Conservation (phyloP, 2,797 vertebrate genomes). For the Bufotes viridis region DNA sequence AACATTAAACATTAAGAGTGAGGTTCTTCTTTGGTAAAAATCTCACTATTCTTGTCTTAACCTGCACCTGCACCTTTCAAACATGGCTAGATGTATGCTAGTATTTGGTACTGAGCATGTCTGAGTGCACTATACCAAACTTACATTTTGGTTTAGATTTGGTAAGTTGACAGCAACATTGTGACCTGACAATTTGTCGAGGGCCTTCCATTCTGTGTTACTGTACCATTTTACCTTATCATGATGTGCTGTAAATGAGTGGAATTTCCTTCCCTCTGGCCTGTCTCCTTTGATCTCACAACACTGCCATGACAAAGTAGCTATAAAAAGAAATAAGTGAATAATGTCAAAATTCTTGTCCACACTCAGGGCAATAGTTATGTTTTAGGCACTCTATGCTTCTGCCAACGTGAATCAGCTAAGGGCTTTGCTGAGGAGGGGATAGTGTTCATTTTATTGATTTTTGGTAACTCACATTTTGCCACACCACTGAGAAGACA, state of each 20-base stretch:
- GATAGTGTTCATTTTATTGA: neutral
- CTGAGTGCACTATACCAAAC: neutral
- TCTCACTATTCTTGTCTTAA: neutral
- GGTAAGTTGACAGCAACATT: neutral
- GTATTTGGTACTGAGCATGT: neutral
- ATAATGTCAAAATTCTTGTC: neutral
- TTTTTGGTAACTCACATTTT: neutral
- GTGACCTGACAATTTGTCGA: neutral
- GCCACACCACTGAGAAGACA: too few relatives aligned
- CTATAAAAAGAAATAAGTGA: conserved; percentile 45
- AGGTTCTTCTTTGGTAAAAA: neutral
- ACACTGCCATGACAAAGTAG: conserved; percentile 47
- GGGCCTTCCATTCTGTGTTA: neutral
- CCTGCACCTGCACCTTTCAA: neutral
- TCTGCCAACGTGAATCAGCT: neutral
- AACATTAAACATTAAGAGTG: neutral
- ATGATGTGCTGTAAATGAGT: conserved; percentile 40
- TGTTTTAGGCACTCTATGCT: neutral
- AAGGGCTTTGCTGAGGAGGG: neutral
- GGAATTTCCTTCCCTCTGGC: conserved; percentile 46
- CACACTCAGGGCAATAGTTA: neutral
- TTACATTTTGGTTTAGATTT: neutral
- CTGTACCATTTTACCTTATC: conserved; percentile 55
- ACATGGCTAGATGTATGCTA: neutral
- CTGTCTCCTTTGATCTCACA: conserved; percentile 63